Base-by-base conservation (phyloP, 2,113 vertebrate species). In the Caretta caretta region DNA sequence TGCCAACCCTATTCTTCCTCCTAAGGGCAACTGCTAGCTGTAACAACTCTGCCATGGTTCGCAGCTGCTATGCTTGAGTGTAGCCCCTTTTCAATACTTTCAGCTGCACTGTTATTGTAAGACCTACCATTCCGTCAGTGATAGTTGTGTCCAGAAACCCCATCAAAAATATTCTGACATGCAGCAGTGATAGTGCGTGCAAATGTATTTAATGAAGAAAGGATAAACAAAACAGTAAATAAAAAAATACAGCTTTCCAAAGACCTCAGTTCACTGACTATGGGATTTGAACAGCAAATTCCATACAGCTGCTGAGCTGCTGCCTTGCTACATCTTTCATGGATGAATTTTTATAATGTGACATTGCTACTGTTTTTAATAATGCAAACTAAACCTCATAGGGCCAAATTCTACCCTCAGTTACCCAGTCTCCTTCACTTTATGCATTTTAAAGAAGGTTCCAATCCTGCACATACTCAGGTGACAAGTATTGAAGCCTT, bases 281-380 rank as follows among this genome's bases (percentile, higher is more conserved):
- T 48, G 16, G 42, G 8, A 24, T 90, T 82, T 65, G 25, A 10
- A 46, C 25, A 78, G 75, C 38, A 46, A 76, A 90, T 2, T 69
- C 31, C 50, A 8, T 50, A 16, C n/a, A 75, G 42, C 78, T 75
- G 50, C 0, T 0, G 17, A 51, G 14, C 54, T 88, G 22, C 3
- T 7, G 6, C 16, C 35, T 88, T 86, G 8, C 46, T 80, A 22
- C 17, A 8, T 42, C 87, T 92, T 9, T 59, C 86, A 24, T 16
- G 46, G 19, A 1, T 85, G 17, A 24, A 38, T 80, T 25, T 81
- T 86, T 54, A n/a, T 7, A 24, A 29, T 62, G 25, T 8, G 84
- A 29, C 11, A 88, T 76, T 69, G 27, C 48, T 69, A 83, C 35
- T 83, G 25, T 46, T 87, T 85, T 86, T 80, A 91, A 56, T 19